A percentile compares a stretch with the other conserved stretches of the same genome.
Conservation (phyloP, 2,888 invertebrate genomes). For the Hirudinaria manillensis region DNA sequence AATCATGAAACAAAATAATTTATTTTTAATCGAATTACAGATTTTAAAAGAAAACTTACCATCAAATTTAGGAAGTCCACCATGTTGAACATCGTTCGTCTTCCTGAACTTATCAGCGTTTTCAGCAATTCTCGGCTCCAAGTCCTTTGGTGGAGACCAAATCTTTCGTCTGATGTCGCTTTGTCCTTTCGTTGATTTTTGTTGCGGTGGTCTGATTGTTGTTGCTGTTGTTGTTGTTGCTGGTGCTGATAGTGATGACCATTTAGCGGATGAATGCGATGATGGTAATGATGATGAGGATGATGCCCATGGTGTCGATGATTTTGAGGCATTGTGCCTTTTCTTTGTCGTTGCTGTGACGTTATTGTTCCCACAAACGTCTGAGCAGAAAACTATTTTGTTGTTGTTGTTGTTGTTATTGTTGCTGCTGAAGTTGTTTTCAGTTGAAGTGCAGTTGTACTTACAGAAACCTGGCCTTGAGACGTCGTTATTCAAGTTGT, state of each 20-base stretch:
- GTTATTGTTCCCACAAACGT: neutral
- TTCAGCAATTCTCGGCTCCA: neutral
- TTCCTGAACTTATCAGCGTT: too few relatives aligned
- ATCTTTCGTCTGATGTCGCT: slow-evolving; percentile 4
- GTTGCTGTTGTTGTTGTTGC: slow-evolving; percentile 4
- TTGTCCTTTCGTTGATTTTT: neutral
- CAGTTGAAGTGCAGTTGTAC: neutral
- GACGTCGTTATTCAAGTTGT: neutral
- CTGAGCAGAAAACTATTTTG: neutral
- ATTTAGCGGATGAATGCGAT: neutral
- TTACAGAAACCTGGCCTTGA: too few relatives aligned
- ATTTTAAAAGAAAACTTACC: neutral
- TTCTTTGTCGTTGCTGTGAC: slow-evolving; percentile 6
- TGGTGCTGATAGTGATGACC: neutral
- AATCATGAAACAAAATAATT: too few relatives aligned
- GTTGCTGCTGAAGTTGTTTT: slow-evolving; percentile 1
- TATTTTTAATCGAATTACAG: too few relatives aligned
- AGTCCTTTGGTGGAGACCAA: slow-evolving; percentile 18
- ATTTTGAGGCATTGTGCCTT: neutral
- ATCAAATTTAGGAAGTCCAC: neutral
- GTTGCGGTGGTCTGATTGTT: neutral
- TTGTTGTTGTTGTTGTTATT: neutral
- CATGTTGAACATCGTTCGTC: too few relatives aligned
- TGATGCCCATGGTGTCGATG: slow-evolving; percentile 6
- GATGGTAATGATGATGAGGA: neutral